Percentiles rank a stretch among this genome's conserved stretches.
These are phyloP conservation scores for Bombus fervidus DNA, from an alignment of 1,140 invertebrate genomes.

Conservation along the genomic window DNA sequence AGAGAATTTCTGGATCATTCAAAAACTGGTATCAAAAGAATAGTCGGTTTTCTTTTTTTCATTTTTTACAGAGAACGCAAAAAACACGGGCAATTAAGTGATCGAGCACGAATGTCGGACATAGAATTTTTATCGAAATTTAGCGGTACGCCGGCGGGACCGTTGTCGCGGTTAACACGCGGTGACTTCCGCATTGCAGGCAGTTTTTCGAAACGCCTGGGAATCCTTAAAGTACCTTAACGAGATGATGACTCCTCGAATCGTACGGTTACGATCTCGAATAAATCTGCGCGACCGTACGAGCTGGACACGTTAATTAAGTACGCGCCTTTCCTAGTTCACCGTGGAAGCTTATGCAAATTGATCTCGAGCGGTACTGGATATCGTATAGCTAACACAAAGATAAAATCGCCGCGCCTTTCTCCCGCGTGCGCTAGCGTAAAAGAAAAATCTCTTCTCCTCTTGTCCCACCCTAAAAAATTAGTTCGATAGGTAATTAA, in stretches of 20 bases:
- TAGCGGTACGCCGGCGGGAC: constrained; percentile 17
- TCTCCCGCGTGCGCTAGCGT: constrained; percentile 20
- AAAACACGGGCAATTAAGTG: neutral
- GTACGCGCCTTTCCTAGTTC: constrained; percentile 42
- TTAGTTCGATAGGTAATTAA: constrained; percentile 33
- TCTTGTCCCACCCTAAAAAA: neutral
- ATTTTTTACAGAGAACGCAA: neutral
- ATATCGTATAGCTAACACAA: constrained; percentile 31
- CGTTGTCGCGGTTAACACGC: constrained; percentile 5
- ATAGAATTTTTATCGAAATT: constrained; percentile 35
- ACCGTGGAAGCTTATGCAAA: constrained; percentile 50
- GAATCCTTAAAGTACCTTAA: constrained; percentile 47
- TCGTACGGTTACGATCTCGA: constrained; percentile 51
- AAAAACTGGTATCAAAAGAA: neutral
- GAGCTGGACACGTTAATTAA: constrained; percentile 56
- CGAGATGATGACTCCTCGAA: constrained; percentile 49
- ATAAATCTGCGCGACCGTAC: constrained; percentile 41
- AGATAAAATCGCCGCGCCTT: constrained; percentile 49
- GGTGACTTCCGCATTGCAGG: constrained; percentile 44
- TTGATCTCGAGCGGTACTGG: constrained; percentile 43
- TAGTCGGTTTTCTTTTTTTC: neutral
- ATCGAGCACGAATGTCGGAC: neutral
- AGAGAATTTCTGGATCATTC: too few species aligned
- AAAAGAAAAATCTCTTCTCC: constrained; percentile 19
- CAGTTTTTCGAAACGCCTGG: constrained; percentile 13